These are phyloP conservation scores for Dorcus hopei DNA, from an alignment of 2,888 invertebrate species.

Conservation along the genomic window DNA sequence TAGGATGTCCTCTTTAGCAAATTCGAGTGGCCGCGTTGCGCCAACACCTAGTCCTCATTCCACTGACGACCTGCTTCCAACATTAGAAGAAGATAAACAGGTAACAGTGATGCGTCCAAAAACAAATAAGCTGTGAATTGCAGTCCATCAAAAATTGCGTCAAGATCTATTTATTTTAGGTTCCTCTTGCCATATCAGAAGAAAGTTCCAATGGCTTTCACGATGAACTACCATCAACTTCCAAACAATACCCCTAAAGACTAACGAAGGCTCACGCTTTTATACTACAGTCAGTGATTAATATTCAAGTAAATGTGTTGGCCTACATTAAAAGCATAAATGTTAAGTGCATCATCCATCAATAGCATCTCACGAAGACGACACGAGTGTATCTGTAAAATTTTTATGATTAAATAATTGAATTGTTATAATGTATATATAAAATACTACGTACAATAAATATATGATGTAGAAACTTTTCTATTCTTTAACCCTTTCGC, in stretches of 20 bases:
- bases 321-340: no score
- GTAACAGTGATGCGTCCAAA: constrained; percentile 40
- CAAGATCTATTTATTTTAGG: constrained; percentile 35
- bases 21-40: constrained; percentile 50
- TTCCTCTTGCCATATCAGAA: constrained; percentile 47
- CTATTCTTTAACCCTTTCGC: no score
- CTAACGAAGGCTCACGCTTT: background rate
- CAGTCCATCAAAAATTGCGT: background rate
- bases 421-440: constrained; percentile 15
- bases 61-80: constrained; percentile 77
- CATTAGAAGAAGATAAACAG: constrained; percentile 77
- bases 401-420: constrained; percentile 10
- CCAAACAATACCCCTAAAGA: constrained; percentile 44
- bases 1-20: constrained; percentile 56
- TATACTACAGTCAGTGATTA: no score
- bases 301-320: no score
- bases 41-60: constrained; percentile 81
- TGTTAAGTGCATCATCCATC: no score
- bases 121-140: no score
- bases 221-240: constrained; percentile 48
- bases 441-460: constrained; percentile 8
- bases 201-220: constrained; percentile 45
- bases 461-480: constrained; percentile 12
- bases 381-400: constrained; percentile 2
- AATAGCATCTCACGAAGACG: no score